These are phyloP conservation scores for Cyphomyrus plagiostoma DNA, from an alignment of 2,113 vertebrate species.

Conservation along the genomic window DNA sequence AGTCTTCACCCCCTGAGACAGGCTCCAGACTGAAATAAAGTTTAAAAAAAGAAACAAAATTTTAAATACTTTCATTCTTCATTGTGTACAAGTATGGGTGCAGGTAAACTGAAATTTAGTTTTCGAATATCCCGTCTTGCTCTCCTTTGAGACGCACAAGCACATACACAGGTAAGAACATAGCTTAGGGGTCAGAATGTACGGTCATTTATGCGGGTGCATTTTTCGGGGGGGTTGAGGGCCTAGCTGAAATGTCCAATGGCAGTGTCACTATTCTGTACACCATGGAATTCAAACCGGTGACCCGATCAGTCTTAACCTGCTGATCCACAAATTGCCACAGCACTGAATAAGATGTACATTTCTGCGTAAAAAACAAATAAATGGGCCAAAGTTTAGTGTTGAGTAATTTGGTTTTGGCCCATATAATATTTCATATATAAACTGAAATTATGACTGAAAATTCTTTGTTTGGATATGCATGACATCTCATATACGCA, in stretches of 20 bases:
- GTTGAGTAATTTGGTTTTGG: background rate
- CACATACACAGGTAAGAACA: background rate
- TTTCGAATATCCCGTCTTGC: background rate
- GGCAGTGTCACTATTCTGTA: background rate
- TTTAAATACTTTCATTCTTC: background rate
- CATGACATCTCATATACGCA: background rate
- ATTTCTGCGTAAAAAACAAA: background rate
- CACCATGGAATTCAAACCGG: background rate
- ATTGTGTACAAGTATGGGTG: background rate
- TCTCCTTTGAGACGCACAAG: background rate
- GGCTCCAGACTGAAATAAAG: background rate
- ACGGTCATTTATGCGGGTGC: background rate
- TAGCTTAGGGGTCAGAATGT: background rate
- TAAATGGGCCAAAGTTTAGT: background rate
- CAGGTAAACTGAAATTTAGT: background rate
- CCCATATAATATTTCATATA: background rate
- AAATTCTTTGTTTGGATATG: background rate
- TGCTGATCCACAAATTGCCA: background rate
- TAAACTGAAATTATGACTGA: background rate
- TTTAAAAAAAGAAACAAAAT: background rate
- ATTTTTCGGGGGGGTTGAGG: background rate
- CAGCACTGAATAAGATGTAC: background rate
- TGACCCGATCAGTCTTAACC: background rate
- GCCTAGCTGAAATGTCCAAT: background rate
- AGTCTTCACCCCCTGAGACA: background rate